Evolutionary conservation across 2,888 invertebrate species (phyloP).

Genomic region (Tinea trinotella): DNA sequence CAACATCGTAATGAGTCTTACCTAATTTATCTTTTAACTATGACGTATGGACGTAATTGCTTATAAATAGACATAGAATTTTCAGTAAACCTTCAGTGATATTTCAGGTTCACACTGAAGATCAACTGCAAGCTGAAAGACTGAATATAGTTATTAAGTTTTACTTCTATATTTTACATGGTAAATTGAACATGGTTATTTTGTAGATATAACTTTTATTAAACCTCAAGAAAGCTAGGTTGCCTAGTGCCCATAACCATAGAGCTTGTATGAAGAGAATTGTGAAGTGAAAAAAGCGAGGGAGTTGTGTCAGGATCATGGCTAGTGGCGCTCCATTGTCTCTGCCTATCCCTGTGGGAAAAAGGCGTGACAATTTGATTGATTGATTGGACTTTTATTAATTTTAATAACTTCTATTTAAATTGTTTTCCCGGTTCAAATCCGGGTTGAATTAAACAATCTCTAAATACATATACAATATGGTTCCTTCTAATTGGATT

Average conservation of each 20-base stretch:
- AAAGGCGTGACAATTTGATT: too few relatives aligned
- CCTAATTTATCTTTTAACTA: not conserved
- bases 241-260: too few relatives aligned
- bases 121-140: not conserved
- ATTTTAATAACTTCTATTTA: too few relatives aligned
- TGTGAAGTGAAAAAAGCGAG: too few relatives aligned
- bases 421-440: not conserved
- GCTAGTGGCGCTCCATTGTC: too few relatives aligned
- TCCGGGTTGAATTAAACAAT: not conserved
- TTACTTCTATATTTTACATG: not conserved
- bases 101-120: conserved; percentile 3
- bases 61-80: not conserved
- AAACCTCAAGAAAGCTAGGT: too few relatives aligned
- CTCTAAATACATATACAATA: too few relatives aligned
- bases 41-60: not conserved
- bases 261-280: too few relatives aligned
- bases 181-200: conserved; percentile 10
- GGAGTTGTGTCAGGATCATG: too few relatives aligned
- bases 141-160: conserved; percentile 4
- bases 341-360: too few relatives aligned
- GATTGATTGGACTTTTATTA: too few relatives aligned
- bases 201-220: not conserved
- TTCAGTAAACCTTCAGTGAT: conserved; percentile 1
- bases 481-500: too few relatives aligned
- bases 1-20: conserved; percentile 3